Percentiles rank a stretch among this genome's conserved stretches.
Conservation (phyloP, 2,113 vertebrate genomes). For the Scortum barcoo region DNA sequence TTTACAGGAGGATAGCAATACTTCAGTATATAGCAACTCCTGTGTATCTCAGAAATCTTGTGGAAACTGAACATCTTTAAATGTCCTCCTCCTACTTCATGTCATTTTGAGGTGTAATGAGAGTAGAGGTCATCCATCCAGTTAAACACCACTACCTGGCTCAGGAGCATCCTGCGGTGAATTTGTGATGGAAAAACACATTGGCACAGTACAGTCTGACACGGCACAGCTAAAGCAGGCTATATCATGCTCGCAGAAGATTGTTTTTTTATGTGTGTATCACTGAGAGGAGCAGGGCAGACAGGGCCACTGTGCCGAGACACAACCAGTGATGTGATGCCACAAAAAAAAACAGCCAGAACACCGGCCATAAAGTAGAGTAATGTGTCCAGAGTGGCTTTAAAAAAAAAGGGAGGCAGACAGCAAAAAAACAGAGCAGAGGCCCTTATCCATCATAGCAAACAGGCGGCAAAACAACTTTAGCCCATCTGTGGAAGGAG, state of each 20-base stretch:
- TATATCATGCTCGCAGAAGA: conserved; percentile 31
- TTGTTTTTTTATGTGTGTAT: conserved; percentile 35
- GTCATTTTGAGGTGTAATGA: neutral
- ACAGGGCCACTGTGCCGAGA: conserved; percentile 51
- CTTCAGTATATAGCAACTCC: neutral
- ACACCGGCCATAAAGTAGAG: conserved; percentile 56
- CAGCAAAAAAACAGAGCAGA: conserved; percentile 49
- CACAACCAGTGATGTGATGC: conserved; percentile 43
- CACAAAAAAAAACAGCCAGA: conserved; percentile 29
- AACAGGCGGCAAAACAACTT: conserved; percentile 62
- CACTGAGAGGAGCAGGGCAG: conserved; percentile 43
- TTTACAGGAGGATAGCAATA: neutral
- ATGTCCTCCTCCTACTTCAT: neutral
- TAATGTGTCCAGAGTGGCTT: conserved; percentile 70
- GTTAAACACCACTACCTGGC: conserved; percentile 24
- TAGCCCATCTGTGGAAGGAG: conserved; percentile 40
- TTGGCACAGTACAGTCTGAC: conserved; percentile 18
- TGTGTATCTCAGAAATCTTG: neutral
- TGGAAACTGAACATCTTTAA: neutral
- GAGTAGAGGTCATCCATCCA: conserved; percentile 6
- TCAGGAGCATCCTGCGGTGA: conserved; percentile 32
- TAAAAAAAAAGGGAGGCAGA: conserved; percentile 47
- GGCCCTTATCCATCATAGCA: conserved; percentile 61
- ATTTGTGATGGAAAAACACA: conserved; percentile 47
- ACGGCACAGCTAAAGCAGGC: conserved; percentile 24